phyloP scores from a whole-genome alignment of 1,140 invertebrate species.

The Conus betulinus region DNA sequence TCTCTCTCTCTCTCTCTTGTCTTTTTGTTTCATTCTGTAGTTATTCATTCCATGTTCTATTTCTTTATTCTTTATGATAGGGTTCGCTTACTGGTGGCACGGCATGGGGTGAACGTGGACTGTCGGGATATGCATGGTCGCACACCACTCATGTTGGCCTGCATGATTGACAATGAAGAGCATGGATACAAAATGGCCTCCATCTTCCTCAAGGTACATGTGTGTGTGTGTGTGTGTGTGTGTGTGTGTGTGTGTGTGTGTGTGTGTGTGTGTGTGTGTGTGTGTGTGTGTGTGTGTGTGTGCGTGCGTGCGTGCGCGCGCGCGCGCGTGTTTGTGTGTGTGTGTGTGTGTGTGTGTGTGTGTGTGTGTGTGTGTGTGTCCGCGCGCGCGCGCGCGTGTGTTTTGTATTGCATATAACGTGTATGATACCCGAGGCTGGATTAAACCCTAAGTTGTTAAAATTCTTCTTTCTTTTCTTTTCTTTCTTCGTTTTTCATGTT shows the following conservation, averaged over 20 bases:
- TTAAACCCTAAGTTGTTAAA: too few species aligned
- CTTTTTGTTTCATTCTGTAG: too few species aligned
- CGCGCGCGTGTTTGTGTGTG: too few species aligned
- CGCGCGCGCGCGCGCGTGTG: too few species aligned
- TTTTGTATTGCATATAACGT: too few species aligned
- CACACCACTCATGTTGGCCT: slow-evolving; percentile 72
- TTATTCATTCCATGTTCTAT: background rate
- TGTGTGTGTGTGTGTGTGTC: too few species aligned
- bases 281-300: slow-evolving; percentile 13
- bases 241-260: slow-evolving; percentile 13
- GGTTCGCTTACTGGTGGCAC: slow-evolving; percentile 67
- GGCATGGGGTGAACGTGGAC: slow-evolving; percentile 65
- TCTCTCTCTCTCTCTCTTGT: too few species aligned
- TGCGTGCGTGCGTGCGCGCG: background rate
- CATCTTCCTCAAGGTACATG: slow-evolving; percentile 56
- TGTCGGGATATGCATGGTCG: slow-evolving; percentile 67
- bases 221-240: background rate
- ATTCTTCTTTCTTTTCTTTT: too few species aligned
- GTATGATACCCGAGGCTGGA: too few species aligned
- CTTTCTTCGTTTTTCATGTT: too few species aligned
- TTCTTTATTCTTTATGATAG: slow-evolving; percentile 44
- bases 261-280: slow-evolving; percentile 13
- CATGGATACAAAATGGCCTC: slow-evolving; percentile 67
- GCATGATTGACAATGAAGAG: slow-evolving; percentile 66
- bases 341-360: too few species aligned